phyloP scores from a whole-genome alignment of 2,888 invertebrate species.

The Bibio marci region DNA sequence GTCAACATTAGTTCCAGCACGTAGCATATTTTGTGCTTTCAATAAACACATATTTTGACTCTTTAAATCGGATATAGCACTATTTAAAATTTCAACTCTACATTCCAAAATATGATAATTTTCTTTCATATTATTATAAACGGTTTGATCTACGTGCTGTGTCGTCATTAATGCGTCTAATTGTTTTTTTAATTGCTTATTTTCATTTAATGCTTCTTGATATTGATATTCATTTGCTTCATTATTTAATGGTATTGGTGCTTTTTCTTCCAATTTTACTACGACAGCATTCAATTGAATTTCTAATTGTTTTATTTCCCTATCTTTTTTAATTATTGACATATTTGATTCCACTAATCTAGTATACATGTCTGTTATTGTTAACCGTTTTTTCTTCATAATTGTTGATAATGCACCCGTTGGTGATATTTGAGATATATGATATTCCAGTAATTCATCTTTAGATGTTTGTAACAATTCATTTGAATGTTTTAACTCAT shows the following conservation, averaged over 20 bases:
- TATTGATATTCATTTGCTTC: constrained; percentile 55
- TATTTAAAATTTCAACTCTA: no score
- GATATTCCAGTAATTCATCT: constrained; percentile 53
- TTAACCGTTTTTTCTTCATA: constrained; percentile 72
- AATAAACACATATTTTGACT: constrained; percentile 68
- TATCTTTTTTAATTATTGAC: constrained; percentile 54
- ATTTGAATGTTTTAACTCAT: constrained; percentile 73
- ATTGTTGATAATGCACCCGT: constrained; percentile 79
- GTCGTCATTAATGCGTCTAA: no score
- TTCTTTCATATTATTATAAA: constrained; percentile 45
- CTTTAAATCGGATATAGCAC: constrained; percentile 45
- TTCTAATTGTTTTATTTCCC: constrained; percentile 65
- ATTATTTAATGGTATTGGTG: constrained; percentile 68
- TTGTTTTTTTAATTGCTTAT: constrained; percentile 50
- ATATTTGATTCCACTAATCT: constrained; percentile 66
- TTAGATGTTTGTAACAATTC: constrained; percentile 56
- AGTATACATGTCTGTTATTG: constrained; percentile 81
- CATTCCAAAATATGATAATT: constrained; percentile 30
- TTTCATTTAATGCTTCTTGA: constrained; percentile 54
- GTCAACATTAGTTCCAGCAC: constrained; percentile 19
- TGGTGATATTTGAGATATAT: constrained; percentile 64
- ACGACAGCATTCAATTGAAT: constrained; percentile 66
- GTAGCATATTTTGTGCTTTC: constrained; percentile 68
- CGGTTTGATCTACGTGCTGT: no score
- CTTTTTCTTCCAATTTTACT: constrained; percentile 76